Conservation (phyloP, 2,888 invertebrate species). For the Piscicola geometra region DNA sequence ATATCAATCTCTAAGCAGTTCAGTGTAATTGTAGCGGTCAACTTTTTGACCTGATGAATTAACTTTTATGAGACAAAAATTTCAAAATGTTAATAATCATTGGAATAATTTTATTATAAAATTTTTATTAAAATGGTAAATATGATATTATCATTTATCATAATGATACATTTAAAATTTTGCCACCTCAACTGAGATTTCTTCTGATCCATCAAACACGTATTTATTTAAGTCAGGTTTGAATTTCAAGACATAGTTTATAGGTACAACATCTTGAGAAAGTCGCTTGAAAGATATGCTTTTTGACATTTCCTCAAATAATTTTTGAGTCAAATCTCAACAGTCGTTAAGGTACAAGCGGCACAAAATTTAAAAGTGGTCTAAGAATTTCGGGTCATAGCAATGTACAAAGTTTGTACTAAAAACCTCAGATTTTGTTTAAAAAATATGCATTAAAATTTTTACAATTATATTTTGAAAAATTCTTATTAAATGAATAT, state of each 20-base stretch:
- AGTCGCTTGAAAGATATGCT: slow-evolving; percentile 67
- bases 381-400: too few species aligned
- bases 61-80: background rate
- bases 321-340: background rate
- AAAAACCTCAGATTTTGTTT: too few species aligned
- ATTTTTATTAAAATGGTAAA: background rate
- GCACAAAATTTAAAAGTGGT: too few species aligned
- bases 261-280: slow-evolving; percentile 74
- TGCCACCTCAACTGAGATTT: slow-evolving; percentile 76
- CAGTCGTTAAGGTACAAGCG: background rate
- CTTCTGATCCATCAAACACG: slow-evolving; percentile 76
- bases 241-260: slow-evolving; percentile 77
- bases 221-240: slow-evolving; percentile 78
- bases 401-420: too few species aligned
- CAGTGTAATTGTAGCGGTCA: slow-evolving; percentile 60
- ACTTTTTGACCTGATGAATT: slow-evolving; percentile 25
- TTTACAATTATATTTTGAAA: too few species aligned
- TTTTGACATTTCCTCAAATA: background rate
- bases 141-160: background rate
- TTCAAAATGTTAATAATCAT: too few species aligned
- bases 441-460: too few species aligned
- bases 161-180: background rate
- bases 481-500: too few species aligned
- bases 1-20: slow-evolving; percentile 74
- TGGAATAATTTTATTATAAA: background rate